A percentile compares a stretch with the other conserved stretches of the same genome.
These are phyloP conservation scores for Theonella swinhoei DNA, from an alignment of 37 sponge, comb jelly and placozoan species.

Conservation along the genomic window DNA sequence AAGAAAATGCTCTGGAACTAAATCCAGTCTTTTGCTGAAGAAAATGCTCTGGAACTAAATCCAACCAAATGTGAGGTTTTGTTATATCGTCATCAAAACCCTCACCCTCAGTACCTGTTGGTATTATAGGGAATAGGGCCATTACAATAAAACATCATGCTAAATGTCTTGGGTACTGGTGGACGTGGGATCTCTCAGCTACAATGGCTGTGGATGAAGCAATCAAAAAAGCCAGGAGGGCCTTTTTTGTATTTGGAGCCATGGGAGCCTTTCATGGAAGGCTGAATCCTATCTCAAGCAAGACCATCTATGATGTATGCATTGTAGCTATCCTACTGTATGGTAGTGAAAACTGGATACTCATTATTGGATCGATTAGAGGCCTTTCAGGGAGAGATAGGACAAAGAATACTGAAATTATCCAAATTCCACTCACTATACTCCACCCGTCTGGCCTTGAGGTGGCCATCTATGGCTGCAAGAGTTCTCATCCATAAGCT, in stretches of 20 bases:
- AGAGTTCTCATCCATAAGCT: too few relatives aligned
- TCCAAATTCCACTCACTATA: constrained; percentile 16
- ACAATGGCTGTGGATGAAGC: constrained; percentile 19
- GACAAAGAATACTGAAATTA: constrained; percentile 12
- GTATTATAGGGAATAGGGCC: background rate
- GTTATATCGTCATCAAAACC: background rate
- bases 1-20: background rate
- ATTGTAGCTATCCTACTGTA: background rate
- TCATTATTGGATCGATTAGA: background rate
- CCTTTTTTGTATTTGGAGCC: constrained; percentile 21
- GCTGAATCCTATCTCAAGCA: constrained; percentile 21
- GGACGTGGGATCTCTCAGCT: constrained; percentile 29
- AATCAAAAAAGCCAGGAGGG: constrained; percentile 21
- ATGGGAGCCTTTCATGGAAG: constrained; percentile 30
- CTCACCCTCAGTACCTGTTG: background rate
- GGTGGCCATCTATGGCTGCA: too few relatives aligned
- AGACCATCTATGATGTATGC: constrained; percentile 11
- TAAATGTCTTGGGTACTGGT: constrained; percentile 35
- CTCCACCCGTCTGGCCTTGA: too few relatives aligned
- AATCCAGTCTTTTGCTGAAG: constrained; percentile 4
- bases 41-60: constrained; percentile 8
- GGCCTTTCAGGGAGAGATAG: constrained; percentile 28
- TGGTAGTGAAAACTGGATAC: constrained; percentile 10
- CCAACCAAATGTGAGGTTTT: constrained; percentile 32
- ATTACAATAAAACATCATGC: background rate